These are phyloP conservation scores for Limanda limanda DNA, from an alignment of 2,113 vertebrate genomes.

Conservation along the genomic window DNA sequence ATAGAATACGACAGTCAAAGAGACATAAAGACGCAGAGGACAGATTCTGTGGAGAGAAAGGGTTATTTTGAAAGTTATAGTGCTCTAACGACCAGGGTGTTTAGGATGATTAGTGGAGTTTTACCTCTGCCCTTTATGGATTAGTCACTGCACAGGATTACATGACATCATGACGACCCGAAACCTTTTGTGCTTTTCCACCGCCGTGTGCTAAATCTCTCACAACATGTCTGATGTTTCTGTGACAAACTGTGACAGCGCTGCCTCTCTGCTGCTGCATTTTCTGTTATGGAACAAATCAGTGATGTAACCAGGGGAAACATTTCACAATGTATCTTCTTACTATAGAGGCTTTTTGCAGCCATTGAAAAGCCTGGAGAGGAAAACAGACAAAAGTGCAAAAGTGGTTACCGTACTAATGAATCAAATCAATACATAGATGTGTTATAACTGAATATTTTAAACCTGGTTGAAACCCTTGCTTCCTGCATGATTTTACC, in stretches of 20 bases:
- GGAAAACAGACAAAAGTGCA: not conserved
- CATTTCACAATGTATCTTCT: slow-evolving; percentile 5
- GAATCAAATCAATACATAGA: not conserved
- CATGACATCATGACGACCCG: slow-evolving; percentile 38
- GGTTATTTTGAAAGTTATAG: not conserved
- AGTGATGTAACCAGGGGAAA: not conserved
- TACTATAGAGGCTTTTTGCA: not conserved
- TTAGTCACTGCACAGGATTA: slow-evolving; percentile 26
- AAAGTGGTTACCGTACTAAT: not conserved
- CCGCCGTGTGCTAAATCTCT: slow-evolving; percentile 28
- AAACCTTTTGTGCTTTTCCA: slow-evolving; percentile 31
- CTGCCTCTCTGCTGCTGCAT: not conserved
- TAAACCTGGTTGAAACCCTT: not conserved
- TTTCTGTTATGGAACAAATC: slow-evolving; percentile 3
- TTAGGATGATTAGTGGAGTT: not conserved
- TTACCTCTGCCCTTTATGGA: slow-evolving; percentile 1
- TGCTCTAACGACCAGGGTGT: not conserved
- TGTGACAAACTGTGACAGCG: slow-evolving; percentile 13
- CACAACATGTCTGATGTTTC: slow-evolving; percentile 32
- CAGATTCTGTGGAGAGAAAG: not conserved
- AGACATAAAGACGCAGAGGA: not conserved
- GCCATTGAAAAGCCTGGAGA: no score
- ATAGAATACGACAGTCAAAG: not conserved
- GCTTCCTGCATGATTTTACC: no score
- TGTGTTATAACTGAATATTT: not conserved